Evolutionary conservation across 1,140 invertebrate species (phyloP).

Genomic region (Bombus breviceps): DNA sequence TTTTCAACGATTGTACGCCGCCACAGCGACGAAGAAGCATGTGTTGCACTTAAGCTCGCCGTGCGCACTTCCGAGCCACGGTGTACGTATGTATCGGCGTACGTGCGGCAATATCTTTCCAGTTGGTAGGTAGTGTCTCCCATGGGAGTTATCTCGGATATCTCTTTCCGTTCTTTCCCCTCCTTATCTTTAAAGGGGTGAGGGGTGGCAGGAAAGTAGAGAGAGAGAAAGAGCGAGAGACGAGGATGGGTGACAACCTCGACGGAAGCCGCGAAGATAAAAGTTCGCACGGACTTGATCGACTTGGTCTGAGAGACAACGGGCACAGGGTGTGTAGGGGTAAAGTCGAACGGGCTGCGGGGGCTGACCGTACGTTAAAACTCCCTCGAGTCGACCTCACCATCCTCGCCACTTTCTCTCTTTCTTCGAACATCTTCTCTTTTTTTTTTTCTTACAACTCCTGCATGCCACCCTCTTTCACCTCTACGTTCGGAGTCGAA

Average conservation of each 20-base stretch:
- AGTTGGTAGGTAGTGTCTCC: slow-evolving; percentile 4
- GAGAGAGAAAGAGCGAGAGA: not conserved
- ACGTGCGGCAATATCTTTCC: slow-evolving; percentile 29
- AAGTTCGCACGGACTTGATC: slow-evolving; percentile 63
- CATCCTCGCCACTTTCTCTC: slow-evolving; percentile 39
- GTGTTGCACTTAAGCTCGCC: not conserved
- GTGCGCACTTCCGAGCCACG: not conserved
- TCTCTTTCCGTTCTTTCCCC: not conserved
- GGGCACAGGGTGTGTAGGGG: slow-evolving; percentile 3
- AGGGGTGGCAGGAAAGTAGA: not conserved
- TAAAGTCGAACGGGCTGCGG: slow-evolving; percentile 7
- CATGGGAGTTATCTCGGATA: slow-evolving; percentile 44
- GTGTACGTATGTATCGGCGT: slow-evolving; percentile 1
- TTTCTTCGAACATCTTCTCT: slow-evolving; percentile 40
- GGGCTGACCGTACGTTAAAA: slow-evolving; percentile 77
- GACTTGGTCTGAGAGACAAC: slow-evolving; percentile 50
- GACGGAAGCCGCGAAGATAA: slow-evolving; percentile 65
- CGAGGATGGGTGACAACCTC: slow-evolving; percentile 23
- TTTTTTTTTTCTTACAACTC: not conserved
- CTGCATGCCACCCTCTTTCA: slow-evolving; percentile 4
- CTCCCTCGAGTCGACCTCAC: slow-evolving; percentile 61
- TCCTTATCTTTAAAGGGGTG: not conserved
- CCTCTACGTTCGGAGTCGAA: not conserved
- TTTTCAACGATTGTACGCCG: not conserved
- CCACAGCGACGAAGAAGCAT: not conserved